phyloP scores from a whole-genome alignment of 92 coral and sea anemone genomes.

The Palythoa heliodiscus region DNA sequence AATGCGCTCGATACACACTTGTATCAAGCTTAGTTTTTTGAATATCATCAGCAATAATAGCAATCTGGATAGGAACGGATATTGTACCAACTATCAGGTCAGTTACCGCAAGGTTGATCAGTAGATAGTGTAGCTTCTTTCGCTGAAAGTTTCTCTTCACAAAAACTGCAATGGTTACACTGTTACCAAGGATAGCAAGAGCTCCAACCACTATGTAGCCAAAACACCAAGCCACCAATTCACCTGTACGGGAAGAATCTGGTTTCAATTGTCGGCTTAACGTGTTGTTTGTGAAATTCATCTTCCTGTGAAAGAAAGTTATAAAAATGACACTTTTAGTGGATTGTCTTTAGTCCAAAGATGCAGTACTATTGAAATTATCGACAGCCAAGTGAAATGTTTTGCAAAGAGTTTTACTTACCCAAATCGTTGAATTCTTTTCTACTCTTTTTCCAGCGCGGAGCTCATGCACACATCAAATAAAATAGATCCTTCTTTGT shows the following conservation, averaged over 20 bases:
- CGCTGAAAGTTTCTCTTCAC: slow-evolving; percentile 9
- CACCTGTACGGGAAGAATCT: neutral
- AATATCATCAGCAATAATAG: neutral
- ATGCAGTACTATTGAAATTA: too few relatives aligned
- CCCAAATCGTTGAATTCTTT: too few relatives aligned
- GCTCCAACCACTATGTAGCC: neutral
- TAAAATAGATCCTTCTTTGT: too few relatives aligned
- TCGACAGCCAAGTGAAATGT: too few relatives aligned
- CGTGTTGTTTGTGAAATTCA: neutral
- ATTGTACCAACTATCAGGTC: slow-evolving; percentile 14
- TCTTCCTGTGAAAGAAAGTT: neutral
- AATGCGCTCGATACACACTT: neutral
- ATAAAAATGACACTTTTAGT: too few relatives aligned
- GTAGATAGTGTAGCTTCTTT: neutral
- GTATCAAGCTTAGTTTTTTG: too few relatives aligned
- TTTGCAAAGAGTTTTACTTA: too few relatives aligned
- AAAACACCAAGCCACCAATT: neutral
- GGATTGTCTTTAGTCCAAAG: too few relatives aligned
- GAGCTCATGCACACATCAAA: too few relatives aligned
- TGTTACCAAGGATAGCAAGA: slow-evolving; percentile 9
- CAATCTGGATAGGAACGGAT: slow-evolving; percentile 7
- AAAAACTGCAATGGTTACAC: slow-evolving; percentile 19
- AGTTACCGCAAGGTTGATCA: slow-evolving; percentile 31
- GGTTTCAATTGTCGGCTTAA: neutral
- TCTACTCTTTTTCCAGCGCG: too few relatives aligned